Evolutionary conservation across 2,113 vertebrate species (phyloP), one percentile per base, ranked within the genome.

Genomic region (Marmota monax): DNA sequence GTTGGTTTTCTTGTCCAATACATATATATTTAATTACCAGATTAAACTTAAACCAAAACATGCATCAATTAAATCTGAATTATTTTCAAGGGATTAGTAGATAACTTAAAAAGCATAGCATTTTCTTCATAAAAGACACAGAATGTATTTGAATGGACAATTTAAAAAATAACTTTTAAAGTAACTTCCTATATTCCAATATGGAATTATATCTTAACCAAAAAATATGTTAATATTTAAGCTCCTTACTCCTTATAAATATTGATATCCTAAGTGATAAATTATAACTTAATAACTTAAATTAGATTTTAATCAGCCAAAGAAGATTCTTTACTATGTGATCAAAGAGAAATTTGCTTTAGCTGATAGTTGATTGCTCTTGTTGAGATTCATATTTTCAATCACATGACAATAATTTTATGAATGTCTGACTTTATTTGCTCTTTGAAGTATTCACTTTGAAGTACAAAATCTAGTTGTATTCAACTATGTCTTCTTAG

Each of bases 361-460:
- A 88, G 63, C 83, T 29, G 51, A 79, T 84, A 96, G 29, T 18
- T 25, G 73, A 78, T 79, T 20, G 22, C 7, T 90, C 7, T 42
- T 4, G 16, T 32, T 90, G 0, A 92, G 39, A 85, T 88, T 95
- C 27, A 85, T 56, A 88, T 51, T 93, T 96, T 72, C 63, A 95
- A 95, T 96, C 61, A 96, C 78, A 97, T 72, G 37, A 94, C 32
- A 96, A 37, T 27, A 77, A 73, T 91, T 61, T 79, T 97, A 56
- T 76, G 84, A 73, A 80, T 27, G 48, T 86, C 37, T 84, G 74
- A 73, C 34, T 92, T 95, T 69, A 70, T 84, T 97, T 87, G 10
- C 34, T 97, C 78, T 74, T 92, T 84, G 56, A 97, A 94, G 94
- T 95, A 12, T 88, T 42, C 91, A 27, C 76, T 98, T 96, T 94